phyloP scores from a whole-genome alignment of 2,113 vertebrate species.

The Halcyon malimbica region DNA sequence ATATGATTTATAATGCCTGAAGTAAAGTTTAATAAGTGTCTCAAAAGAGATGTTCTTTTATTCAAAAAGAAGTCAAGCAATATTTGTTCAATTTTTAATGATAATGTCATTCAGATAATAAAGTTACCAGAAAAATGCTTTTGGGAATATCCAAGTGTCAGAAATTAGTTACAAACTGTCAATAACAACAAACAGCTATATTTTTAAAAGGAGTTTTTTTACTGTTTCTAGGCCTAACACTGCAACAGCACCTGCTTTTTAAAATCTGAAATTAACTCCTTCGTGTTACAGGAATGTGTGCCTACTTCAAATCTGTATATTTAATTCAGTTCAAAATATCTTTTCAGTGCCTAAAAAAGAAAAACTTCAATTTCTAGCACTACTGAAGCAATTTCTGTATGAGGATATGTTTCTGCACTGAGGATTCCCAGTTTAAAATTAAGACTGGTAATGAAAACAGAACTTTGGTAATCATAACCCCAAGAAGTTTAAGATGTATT shows the following conservation, averaged over 20 bases:
- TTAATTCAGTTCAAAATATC: not conserved
- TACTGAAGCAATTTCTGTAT: not conserved
- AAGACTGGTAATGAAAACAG: not conserved
- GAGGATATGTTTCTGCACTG: not conserved
- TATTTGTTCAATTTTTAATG: slow-evolving; percentile 25
- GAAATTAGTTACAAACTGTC: not conserved
- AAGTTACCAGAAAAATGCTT: slow-evolving; percentile 14
- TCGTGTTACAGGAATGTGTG: not conserved
- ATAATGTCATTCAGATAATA: slow-evolving; percentile 10
- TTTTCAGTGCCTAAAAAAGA: not conserved
- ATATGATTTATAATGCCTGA: not conserved
- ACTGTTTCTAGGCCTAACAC: not conserved
- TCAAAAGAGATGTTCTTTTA: slow-evolving; percentile 3
- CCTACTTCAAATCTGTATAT: not conserved
- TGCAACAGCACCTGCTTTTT: not conserved
- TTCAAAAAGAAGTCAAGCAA: slow-evolving; percentile 1
- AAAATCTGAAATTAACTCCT: not conserved
- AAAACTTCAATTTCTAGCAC: not conserved
- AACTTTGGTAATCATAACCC: not conserved
- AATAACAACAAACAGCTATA: not conserved
- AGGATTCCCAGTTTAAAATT: not conserved
- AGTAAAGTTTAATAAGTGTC: not conserved
- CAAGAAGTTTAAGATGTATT: rapidly evolving
- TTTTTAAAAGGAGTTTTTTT: not conserved
- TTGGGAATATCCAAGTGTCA: not conserved